Base-by-base conservation (phyloP, 2,113 vertebrate genomes). In the Carlito syrichta region DNA sequence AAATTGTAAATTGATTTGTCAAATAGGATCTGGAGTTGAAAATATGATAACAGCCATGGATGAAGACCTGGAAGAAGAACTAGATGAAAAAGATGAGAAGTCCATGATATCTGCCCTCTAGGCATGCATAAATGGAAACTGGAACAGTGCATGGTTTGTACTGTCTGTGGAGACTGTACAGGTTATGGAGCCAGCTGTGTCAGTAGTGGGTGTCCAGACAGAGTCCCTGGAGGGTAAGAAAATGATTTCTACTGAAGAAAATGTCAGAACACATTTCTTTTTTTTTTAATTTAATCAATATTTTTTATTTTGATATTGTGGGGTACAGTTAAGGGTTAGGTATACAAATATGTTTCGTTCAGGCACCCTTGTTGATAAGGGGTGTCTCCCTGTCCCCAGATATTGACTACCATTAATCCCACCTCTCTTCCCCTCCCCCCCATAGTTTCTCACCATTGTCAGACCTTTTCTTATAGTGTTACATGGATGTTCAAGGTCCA, bases 31-130 rank as follows among this genome's bases (percentile, higher is more conserved):
- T 98, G 99, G 99, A 68, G 99, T 99, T 73, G 99, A 99, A 98
- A 99, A 99, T 96, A 99, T 99, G 99, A 99, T 99, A 95, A 99
- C 99, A 83, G 99, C 99, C 74, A 99, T 99, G 99, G 99, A 99
- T 96, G 99, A 99, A 98, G 99, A 99, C 96, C 97, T 99, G 93
- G 99, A 99, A 97, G 99, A 99, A 54, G 99, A 99, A 86, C 97
- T 99, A 25, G 99, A 99, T 97, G 99, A 99, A 87, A 99, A 99
- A 96, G 99, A 99, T 97, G 99, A 99, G 98, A 99, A 99, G 95
- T 99, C 99, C 86, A 99, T 99, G 99, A 99, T 99, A 99, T n/a
- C n/a, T 99, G 99, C 96, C 99, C 99, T 94, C 99, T 99, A 11
- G 99, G 99, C 96, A 99, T 99, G 99, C 99, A 99, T 98, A 99